Evolutionary conservation across 1,140 invertebrate genomes (phyloP).

Genomic region (Eubasilissa regina): DNA sequence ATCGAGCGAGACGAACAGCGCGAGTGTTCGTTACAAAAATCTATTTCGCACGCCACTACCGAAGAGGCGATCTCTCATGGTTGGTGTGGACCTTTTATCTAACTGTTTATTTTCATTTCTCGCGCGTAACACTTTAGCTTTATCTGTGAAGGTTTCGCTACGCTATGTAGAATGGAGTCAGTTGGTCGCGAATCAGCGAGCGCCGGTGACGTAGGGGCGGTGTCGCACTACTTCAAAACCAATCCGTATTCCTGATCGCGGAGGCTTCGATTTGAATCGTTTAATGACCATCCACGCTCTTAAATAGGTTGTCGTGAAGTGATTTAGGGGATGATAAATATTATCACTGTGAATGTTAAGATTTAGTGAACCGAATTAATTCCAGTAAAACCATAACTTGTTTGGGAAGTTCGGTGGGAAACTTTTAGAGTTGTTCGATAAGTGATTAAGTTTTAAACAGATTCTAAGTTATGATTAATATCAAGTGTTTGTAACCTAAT

Average conservation of each 20-base stretch:
- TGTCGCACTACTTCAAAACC: not conserved
- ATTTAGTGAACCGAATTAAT: constrained; percentile 1
- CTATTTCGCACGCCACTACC: no score
- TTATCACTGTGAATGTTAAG: constrained; percentile 4
- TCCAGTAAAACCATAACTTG: not conserved
- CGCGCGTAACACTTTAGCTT: not conserved
- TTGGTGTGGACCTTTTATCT: no score
- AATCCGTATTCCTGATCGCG: constrained; percentile 7
- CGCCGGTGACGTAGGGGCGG: constrained; percentile 1
- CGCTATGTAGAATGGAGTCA: constrained; percentile 18
- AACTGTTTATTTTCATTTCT: no score
- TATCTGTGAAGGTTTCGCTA: not conserved
- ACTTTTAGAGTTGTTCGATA: constrained; percentile 1
- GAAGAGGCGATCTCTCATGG: no score
- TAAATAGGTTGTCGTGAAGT: not conserved
- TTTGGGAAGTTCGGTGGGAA: not conserved
- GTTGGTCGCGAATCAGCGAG: constrained; percentile 31
- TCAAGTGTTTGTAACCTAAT: no score
- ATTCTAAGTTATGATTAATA: no score
- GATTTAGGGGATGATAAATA: constrained; percentile 2
- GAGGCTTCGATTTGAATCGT: not conserved
- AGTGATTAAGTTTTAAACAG: not conserved
- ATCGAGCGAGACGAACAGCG: not conserved
- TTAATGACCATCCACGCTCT: not conserved
- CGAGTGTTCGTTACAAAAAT: no score